Percentiles rank a stretch among this genome's conserved stretches.
Conservation (phyloP, 2,888 invertebrate species). For the Entomobrya proxima region DNA sequence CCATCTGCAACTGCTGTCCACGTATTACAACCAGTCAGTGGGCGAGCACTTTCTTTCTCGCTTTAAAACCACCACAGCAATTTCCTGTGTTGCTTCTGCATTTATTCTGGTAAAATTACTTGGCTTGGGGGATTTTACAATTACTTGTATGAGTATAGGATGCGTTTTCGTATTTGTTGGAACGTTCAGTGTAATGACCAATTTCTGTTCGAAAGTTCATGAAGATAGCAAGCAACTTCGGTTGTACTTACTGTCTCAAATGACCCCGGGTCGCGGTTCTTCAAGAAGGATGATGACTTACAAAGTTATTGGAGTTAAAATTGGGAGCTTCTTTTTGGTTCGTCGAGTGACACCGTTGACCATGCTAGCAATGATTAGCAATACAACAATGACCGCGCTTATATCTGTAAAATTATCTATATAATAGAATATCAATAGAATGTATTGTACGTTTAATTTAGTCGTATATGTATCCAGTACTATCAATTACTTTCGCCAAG, state of each 20-base stretch:
- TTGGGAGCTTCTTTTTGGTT: constrained; percentile 4
- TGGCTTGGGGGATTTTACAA: neutral
- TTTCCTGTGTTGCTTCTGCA: neutral
- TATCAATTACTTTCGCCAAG: too few relatives aligned
- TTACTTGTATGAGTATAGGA: neutral
- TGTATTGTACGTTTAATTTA: too few relatives aligned
- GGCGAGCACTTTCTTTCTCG: neutral
- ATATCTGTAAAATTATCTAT: neutral
- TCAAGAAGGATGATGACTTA: neutral
- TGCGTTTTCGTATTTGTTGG: neutral
- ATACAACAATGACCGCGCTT: neutral
- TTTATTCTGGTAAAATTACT: constrained; percentile 1
- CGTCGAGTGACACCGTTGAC: neutral
- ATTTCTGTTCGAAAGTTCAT: neutral
- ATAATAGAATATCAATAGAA: too few relatives aligned
- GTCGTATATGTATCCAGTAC: too few relatives aligned
- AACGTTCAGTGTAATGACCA: neutral
- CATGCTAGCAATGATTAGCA: neutral
- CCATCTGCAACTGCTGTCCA: neutral
- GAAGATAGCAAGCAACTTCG: neutral
- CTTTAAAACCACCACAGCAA: neutral
- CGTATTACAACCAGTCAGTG: neutral
- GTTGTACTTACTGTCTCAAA: neutral
- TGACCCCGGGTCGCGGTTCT: neutral
- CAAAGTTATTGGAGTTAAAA: neutral